Conservation (phyloP, 2,888 invertebrate genomes). For the Pristionchus japonicus region DNA sequence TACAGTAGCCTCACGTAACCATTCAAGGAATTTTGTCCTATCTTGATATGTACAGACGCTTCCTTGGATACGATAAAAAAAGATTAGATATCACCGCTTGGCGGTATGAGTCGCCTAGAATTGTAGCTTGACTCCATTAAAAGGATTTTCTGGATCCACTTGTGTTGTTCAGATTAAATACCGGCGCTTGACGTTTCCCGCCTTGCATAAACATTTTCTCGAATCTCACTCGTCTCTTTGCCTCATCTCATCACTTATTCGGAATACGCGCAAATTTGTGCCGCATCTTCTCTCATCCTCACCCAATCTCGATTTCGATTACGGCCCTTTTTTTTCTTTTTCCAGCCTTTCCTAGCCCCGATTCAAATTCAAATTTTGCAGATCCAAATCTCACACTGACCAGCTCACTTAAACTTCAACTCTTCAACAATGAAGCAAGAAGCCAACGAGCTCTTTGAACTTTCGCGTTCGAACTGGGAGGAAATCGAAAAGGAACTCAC, state of each 20-base stretch:
- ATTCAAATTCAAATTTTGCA: too few relatives aligned
- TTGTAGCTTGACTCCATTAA: too few relatives aligned
- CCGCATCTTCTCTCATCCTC: background rate
- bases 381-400: background rate
- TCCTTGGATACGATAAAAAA: too few relatives aligned
- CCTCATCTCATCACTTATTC: background rate
- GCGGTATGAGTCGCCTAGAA: too few relatives aligned
- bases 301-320: too few relatives aligned
- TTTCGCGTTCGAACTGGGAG: background rate
- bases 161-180: too few relatives aligned
- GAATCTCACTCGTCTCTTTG: background rate
- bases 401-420: too few relatives aligned
- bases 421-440: slow-evolving; percentile 26
- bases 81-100: background rate
- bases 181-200: background rate
- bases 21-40: too few relatives aligned
- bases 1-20: background rate
- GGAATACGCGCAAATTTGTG: background rate
- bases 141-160: too few relatives aligned
- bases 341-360: too few relatives aligned
- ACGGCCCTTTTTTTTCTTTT: too few relatives aligned
- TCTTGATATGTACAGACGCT: too few relatives aligned
- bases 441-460: background rate
- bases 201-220: background rate
- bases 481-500: slow-evolving; percentile 22